Evolutionary conservation across 1,140 invertebrate genomes (phyloP), one percentile per base, ranked within the genome.

Genomic region (Adoxophyes honmai): DNA sequence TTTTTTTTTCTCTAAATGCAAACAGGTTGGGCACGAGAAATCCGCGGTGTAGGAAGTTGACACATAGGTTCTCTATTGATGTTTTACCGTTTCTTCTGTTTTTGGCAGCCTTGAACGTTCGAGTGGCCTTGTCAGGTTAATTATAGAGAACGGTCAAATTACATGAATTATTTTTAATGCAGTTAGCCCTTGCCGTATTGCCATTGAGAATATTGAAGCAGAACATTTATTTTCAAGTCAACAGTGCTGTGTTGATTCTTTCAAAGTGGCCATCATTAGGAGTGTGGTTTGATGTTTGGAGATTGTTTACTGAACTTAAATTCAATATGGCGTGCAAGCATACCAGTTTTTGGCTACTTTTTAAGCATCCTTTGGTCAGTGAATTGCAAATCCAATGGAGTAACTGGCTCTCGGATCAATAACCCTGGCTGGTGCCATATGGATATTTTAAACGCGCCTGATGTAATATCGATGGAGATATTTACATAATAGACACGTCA

Each of bases 1-100:
- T 35, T 52, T 36, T 48, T 77, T 77, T 72, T 74, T 68, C 52
- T 53, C 33, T 55, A 57, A 54, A 59, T 65, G 64, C 65, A 67
- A 75, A 78, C 77, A 78, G 74, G 78, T 83, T 78, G 65, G 61
- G 57, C 68, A 58, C 73, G 69, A 84, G 78, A 84, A 77, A 75
- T 77, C 67, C 64, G 66, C 68, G 64, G 64, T 64, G 59, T 60
- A 56, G 70, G 68, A 75, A 74, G 70, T 60, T 60, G 62, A 75
- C 64, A 68, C 59, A 33, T 60, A 60, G 59, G 62, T 64, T 62
- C 64, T 55, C 60, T 64, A 52, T 66, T 65, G 66, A 64, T 60
- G 63, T 60, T 68, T 72, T 66, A 52, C 44, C 35, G 60, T 63
- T 66, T 64, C 65, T 48, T 16, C 42, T 33, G 42, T 21, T 16